Evolutionary conservation across 2,113 vertebrate genomes (phyloP), one percentile per base, ranked within the genome.

Genomic region (Gobio gobio): DNA sequence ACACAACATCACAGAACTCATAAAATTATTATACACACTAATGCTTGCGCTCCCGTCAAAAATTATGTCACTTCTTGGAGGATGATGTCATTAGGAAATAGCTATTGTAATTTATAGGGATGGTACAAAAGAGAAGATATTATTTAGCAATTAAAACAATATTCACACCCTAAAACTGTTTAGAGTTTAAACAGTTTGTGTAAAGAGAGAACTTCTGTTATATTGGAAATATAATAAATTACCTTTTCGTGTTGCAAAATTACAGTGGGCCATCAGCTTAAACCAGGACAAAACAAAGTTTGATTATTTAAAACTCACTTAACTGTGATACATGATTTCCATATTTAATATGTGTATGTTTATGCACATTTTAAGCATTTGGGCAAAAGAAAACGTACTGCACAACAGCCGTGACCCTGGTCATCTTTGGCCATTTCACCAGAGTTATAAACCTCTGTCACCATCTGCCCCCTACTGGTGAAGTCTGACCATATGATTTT

Each of bases 401-500:
- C n/a, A 9, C 12, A 33, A 29, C 18, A 76, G 3, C n/a, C 16
- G 24, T 84, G 73, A 76, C 61, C 47, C 20, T 12, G 47, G 4
- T 78, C 18, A 40, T 36, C 58, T 85, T 85, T 76, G 66, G 56
- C 47, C 84, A 40, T 86, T 66, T 72, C 2, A 77, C 74, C 20
- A 10, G 33, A 59, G 33, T 74, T 77, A 64, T 76, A 64, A 47
- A 76, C n/a, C 18, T 56, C 61, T 45, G n/a, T 81, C 49, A 68
- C 2, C 33, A 56, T n/a, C 85, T 61, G 72, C 72, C 78, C 85
- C 72, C 78, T 82, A 33, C 72, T 86, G 85, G 85, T 68, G 40
- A 79, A 47, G 4, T 63, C 4, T 78, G 36, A 79, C 10, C 70
- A 6, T 51, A 43, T 58, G 2, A 26, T 10, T 20, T 54, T 22